A percentile compares a stretch with the other conserved stretches of the same genome.
Evolutionary conservation across 1,140 invertebrate species (phyloP).

Genomic region (Caerostris extrusa): DNA sequence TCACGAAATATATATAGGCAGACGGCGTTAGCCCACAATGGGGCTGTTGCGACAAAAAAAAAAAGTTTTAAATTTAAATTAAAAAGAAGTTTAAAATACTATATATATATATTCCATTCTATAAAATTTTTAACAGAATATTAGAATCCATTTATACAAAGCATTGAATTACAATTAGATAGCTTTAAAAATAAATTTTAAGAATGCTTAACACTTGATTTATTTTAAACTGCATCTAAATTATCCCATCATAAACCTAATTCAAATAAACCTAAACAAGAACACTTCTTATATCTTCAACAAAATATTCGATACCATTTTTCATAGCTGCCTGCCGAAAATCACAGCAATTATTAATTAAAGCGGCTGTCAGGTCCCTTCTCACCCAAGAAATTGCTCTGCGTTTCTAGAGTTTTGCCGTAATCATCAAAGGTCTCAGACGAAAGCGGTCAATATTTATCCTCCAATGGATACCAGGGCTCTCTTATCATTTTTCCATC

Average conservation of each 20-base stretch:
- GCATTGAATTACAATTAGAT: too few species aligned
- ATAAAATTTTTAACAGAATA: too few species aligned
- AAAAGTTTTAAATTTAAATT: too few species aligned
- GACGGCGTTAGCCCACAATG: too few species aligned
- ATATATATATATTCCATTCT: too few species aligned
- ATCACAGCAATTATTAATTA: neutral
- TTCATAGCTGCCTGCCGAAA: too few species aligned
- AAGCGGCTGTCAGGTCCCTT: neutral
- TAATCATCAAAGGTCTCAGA: neutral
- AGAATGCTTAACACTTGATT: neutral
- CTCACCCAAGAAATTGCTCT: neutral
- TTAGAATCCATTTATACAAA: too few species aligned
- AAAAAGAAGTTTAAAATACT: too few species aligned
- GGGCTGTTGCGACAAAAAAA: too few species aligned
- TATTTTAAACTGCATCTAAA: neutral
- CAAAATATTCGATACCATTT: too few species aligned
- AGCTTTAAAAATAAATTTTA: too few species aligned
- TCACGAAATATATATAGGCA: too few species aligned
- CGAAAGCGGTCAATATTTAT: neutral
- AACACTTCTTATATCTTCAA: neutral
- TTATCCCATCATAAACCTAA: neutral
- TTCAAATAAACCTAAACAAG: neutral
- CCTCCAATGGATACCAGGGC: neutral
- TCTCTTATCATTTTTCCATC: slow-evolving; percentile 37
- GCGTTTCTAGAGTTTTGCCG: neutral